A percentile compares a stretch with the other conserved stretches of the same genome.
Evolutionary conservation across 2,888 invertebrate genomes (phyloP).

Genomic region (Drosophila longiperda): DNA sequence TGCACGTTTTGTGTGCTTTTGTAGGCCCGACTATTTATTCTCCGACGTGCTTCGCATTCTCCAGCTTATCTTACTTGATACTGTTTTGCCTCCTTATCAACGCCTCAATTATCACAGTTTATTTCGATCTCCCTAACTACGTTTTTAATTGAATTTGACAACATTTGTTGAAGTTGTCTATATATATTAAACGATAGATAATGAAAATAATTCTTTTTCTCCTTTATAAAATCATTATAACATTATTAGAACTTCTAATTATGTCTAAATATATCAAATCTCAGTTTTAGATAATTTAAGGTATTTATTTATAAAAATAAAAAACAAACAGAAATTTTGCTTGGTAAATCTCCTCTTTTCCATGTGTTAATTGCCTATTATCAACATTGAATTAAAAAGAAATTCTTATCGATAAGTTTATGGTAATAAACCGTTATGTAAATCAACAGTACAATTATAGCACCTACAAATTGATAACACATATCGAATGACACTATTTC

Average conservation of each 20-base stretch:
- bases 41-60: conserved; percentile 21
- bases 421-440: neutral
- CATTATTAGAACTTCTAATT: too few relatives aligned
- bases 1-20: conserved; percentile 41
- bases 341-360: neutral
- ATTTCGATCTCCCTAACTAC: neutral
- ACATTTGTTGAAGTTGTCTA: neutral
- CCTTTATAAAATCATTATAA: too few relatives aligned
- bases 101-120: conserved; percentile 6
- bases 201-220: neutral
- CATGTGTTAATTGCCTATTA: neutral
- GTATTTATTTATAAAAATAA: neutral
- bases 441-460: neutral
- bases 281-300: neutral
- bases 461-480: conserved; percentile 6
- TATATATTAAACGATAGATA: neutral
- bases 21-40: conserved; percentile 39
- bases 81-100: conserved; percentile 13
- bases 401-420: neutral
- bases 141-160: neutral
- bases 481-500: conserved; percentile 14
- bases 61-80: conserved; percentile 24
- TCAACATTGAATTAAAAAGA: neutral
- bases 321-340: neutral
- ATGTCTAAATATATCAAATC: too few relatives aligned